phyloP scores from a whole-genome alignment of 2,113 vertebrate genomes.

The Daphoenositta chrysoptera region DNA sequence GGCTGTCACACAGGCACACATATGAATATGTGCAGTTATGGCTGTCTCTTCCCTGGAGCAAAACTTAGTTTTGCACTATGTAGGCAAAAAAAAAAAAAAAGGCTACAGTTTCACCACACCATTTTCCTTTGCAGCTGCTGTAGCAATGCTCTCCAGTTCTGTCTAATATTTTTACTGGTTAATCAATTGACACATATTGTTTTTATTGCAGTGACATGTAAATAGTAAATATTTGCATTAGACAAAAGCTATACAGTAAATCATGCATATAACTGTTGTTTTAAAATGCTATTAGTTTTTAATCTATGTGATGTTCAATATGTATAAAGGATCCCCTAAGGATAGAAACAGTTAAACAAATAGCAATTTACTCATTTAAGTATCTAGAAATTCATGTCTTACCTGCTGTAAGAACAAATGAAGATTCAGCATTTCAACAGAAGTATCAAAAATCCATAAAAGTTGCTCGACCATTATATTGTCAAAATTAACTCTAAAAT shows the following conservation, averaged over 20 bases:
- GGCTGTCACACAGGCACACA: not conserved
- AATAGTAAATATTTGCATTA: constrained; percentile 12
- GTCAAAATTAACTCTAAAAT: constrained; percentile 13
- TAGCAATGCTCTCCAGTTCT: not conserved
- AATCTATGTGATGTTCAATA: not conserved
- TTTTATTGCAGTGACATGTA: not conserved
- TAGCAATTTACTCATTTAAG: not conserved
- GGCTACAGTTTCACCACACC: not conserved
- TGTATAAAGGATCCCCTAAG: not conserved
- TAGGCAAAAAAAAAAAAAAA: not conserved
- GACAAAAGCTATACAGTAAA: not conserved
- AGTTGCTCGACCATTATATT: not conserved
- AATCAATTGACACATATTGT: not conserved
- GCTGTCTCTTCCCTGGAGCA: not conserved
- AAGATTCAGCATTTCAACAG: not conserved
- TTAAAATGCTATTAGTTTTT: not conserved
- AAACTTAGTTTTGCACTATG: not conserved
- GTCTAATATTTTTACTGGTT: not conserved
- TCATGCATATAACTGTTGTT: not conserved
- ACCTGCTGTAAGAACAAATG: not conserved
- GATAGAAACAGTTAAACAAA: not conserved
- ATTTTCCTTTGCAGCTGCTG: not conserved
- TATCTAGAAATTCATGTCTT: not conserved
- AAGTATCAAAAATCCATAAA: not conserved
- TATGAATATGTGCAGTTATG: not conserved